Percentiles rank a stretch among this genome's conserved stretches.
phyloP scores from a whole-genome alignment of 2,113 vertebrate species.

The Muntiacus muntjak region DNA sequence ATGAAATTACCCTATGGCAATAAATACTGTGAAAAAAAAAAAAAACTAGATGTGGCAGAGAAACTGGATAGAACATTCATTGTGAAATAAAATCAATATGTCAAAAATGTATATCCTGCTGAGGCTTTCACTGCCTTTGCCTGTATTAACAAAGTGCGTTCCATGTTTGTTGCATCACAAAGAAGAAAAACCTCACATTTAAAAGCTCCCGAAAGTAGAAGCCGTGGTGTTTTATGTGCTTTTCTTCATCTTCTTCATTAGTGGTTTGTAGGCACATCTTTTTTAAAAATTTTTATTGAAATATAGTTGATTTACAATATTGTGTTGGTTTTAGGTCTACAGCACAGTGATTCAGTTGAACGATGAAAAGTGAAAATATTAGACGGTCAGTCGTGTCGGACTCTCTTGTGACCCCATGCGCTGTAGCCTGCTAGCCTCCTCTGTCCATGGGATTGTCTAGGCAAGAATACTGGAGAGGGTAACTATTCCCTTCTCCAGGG shows the following conservation, averaged over 20 bases:
- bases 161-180: not conserved
- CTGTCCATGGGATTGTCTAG: not conserved
- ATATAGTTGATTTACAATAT: not conserved
- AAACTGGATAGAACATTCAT: not conserved
- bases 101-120: not conserved
- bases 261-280: not conserved
- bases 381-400: not conserved
- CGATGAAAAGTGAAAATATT: not conserved
- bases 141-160: not conserved
- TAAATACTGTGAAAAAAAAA: not conserved
- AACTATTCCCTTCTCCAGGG: not conserved
- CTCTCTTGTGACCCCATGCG: not conserved
- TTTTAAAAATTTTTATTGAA: not conserved
- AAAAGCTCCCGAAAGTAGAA: not conserved
- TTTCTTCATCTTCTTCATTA: not conserved
- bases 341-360: not conserved
- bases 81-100: constrained; percentile 36
- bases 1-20: constrained; percentile 13
- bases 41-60: not conserved
- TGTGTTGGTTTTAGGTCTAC: not conserved
- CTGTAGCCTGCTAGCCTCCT: not conserved
- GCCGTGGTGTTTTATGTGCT: not conserved
- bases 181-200: not conserved
- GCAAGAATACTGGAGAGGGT: not conserved
- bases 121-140: not conserved